Evolutionary conservation across 2,888 invertebrate species (phyloP).

Genomic region (Atethmia centrago): DNA sequence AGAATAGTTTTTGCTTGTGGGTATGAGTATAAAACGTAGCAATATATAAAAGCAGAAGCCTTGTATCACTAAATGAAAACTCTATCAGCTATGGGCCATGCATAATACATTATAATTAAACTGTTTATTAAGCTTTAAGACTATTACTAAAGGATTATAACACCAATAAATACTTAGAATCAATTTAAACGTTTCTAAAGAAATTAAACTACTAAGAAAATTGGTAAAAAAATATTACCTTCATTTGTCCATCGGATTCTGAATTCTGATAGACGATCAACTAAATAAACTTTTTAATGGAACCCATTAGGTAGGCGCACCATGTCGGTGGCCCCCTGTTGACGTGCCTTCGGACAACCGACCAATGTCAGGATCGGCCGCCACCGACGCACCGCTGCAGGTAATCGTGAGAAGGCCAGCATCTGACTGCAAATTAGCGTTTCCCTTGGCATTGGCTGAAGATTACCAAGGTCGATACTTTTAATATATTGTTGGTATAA

Average conservation of each 20-base stretch:
- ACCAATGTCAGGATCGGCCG: slow-evolving; percentile 63
- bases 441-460: slow-evolving; percentile 55
- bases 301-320: slow-evolving; percentile 38
- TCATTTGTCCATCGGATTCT: slow-evolving; percentile 56
- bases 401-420: slow-evolving; percentile 70
- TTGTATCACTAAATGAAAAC: neutral
- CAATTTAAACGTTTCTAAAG: neutral
- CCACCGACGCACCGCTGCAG: slow-evolving; percentile 44
- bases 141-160: slow-evolving; percentile 13
- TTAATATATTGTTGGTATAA: slow-evolving; percentile 15
- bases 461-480: slow-evolving; percentile 49
- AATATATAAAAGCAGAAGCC: neutral
- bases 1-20: no score
- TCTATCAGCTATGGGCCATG: neutral
- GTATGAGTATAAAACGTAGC: neutral
- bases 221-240: slow-evolving; percentile 47
- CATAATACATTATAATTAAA: slow-evolving; percentile 4
- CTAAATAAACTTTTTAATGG: slow-evolving; percentile 38
- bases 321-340: slow-evolving; percentile 49
- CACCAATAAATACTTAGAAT: neutral
- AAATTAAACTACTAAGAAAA: neutral
- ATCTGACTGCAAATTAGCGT: slow-evolving; percentile 69
- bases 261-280: slow-evolving; percentile 15
- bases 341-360: slow-evolving; percentile 49
- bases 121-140: neutral